Percentiles rank a stretch among this genome's conserved stretches.
These are phyloP conservation scores for Puntigrus tetrazona DNA, from an alignment of 2,113 vertebrate species.

Conservation along the genomic window DNA sequence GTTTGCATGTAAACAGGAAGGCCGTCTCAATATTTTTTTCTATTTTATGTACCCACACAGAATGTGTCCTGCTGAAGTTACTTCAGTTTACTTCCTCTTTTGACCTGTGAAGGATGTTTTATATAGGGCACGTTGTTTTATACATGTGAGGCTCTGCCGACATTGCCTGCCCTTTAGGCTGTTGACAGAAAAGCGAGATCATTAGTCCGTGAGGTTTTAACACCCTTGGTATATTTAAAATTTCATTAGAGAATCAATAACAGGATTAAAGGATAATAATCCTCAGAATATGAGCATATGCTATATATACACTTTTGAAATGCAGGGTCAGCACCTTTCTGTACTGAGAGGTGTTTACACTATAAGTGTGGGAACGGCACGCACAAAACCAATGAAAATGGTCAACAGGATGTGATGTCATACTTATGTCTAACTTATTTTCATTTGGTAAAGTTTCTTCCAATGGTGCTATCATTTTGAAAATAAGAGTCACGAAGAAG, in stretches of 20 bases:
- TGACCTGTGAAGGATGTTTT: neutral
- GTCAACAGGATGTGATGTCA: neutral
- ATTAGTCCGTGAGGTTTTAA: neutral
- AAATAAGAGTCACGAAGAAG: neutral
- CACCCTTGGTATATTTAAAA: neutral
- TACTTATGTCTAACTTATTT: neutral
- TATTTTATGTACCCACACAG: neutral
- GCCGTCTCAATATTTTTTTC: neutral
- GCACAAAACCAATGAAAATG: neutral
- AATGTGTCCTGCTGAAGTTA: neutral
- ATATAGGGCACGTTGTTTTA: neutral
- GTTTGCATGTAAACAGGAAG: slow-evolving; percentile 9
- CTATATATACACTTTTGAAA: neutral
- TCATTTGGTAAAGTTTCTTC: neutral
- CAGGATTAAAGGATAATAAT: neutral
- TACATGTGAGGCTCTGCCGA: neutral
- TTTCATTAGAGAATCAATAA: neutral
- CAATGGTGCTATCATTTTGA: neutral
- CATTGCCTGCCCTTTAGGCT: neutral
- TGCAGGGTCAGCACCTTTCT: neutral
- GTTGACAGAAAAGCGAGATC: neutral
- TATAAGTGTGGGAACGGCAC: neutral
- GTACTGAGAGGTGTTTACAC: neutral
- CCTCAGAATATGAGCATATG: neutral
- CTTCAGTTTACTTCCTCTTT: neutral